A percentile compares a stretch with the other conserved stretches of the same genome.
phyloP scores from a whole-genome alignment of 1,140 invertebrate genomes.

The Scaptomyza hsui region DNA sequence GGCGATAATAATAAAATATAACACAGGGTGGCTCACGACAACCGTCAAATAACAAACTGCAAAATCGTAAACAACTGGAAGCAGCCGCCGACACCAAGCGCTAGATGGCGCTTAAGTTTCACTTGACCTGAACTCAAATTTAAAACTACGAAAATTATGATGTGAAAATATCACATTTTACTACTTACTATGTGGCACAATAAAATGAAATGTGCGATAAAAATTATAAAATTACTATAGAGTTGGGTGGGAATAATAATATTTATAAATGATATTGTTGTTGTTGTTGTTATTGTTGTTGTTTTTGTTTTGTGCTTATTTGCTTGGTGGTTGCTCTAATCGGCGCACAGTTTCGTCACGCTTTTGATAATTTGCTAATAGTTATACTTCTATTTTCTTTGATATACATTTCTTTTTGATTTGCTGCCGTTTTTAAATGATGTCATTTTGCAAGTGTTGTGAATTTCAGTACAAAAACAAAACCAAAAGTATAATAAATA shows the following conservation, averaged over 20 bases:
- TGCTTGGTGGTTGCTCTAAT: slow-evolving; percentile 59
- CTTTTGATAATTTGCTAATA: slow-evolving; percentile 75
- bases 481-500: slow-evolving; percentile 20
- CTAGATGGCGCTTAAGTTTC: slow-evolving; percentile 76
- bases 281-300: slow-evolving; percentile 27
- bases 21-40: slow-evolving; percentile 42
- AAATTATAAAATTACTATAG: slow-evolving; percentile 75
- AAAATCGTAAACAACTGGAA: slow-evolving; percentile 80
- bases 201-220: slow-evolving; percentile 69
- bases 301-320: slow-evolving; percentile 33
- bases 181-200: slow-evolving; percentile 27
- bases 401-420: slow-evolving; percentile 40
- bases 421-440: slow-evolving; percentile 65
- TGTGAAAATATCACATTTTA: not conserved
- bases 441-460: slow-evolving; percentile 76
- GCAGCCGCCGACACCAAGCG: slow-evolving; percentile 30
- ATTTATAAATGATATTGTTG: slow-evolving; percentile 41
- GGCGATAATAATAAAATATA: slow-evolving; percentile 82
- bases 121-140: slow-evolving; percentile 47
- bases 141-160: slow-evolving; percentile 6
- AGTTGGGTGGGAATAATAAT: slow-evolving; percentile 58
- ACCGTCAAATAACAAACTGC: slow-evolving; percentile 74
- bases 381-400: slow-evolving; percentile 45
- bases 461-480: slow-evolving; percentile 53
- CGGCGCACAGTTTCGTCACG: slow-evolving; percentile 67